These are phyloP conservation scores for Cosmia trapezina DNA, from an alignment of 2,888 invertebrate species.

Conservation along the genomic window DNA sequence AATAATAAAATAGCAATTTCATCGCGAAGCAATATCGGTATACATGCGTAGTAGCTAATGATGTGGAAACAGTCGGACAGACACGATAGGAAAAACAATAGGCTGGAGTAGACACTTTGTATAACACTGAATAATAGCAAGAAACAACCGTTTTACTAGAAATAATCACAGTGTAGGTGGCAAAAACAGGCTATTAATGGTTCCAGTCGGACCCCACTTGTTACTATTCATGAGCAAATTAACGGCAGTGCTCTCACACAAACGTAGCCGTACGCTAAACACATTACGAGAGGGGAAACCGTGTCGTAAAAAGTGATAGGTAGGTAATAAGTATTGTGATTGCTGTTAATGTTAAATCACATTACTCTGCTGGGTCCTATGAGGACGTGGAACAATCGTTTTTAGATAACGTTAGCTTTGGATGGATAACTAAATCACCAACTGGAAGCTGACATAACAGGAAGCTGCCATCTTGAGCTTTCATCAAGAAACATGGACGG, in stretches of 20 bases:
- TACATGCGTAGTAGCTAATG: conserved; percentile 74
- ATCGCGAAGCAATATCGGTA: conserved; percentile 63
- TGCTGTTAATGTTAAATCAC: conserved; percentile 56
- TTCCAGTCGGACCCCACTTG: conserved; percentile 76
- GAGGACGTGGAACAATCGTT: conserved; percentile 6
- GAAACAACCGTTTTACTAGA: conserved; percentile 86
- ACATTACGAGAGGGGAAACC: conserved; percentile 67
- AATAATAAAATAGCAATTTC: conserved; percentile 67
- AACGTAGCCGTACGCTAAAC: conserved; percentile 68
- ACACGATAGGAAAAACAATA: conserved; percentile 74
- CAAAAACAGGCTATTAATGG: conserved; percentile 86
- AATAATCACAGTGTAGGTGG: conserved; percentile 85
- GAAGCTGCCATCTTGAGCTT: neutral
- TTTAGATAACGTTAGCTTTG: neutral
- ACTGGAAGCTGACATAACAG: neutral
- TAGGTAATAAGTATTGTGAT: conserved; percentile 68
- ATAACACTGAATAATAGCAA: conserved; percentile 85
- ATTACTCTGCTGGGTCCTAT: conserved; percentile 38
- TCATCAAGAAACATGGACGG: too few relatives aligned
- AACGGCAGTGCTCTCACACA: conserved; percentile 77
- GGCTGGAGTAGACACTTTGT: conserved; percentile 81
- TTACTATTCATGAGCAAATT: conserved; percentile 87
- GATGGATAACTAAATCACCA: neutral
- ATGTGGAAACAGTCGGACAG: conserved; percentile 79
- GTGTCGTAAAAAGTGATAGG: conserved; percentile 64